Evolutionary conservation across 2,113 vertebrate species (phyloP).

Genomic region (Neodon shergylaensis): DNA sequence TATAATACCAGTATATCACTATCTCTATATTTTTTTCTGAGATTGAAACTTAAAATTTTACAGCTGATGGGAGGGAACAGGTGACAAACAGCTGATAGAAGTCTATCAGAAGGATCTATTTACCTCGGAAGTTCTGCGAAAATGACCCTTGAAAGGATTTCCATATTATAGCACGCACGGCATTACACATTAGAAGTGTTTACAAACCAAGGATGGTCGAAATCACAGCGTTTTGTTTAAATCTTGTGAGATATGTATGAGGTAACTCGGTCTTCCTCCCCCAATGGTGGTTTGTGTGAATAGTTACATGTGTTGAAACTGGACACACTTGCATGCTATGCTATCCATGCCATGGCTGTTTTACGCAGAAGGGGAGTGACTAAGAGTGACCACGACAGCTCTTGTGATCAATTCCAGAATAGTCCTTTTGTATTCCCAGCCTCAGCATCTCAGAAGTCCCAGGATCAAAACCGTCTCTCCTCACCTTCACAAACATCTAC

Average conservation of each 20-base stretch:
- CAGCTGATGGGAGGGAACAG: background rate
- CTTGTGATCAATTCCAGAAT: conserved; percentile 21
- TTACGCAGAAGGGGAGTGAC: conserved; percentile 36
- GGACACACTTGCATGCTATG: conserved; percentile 36
- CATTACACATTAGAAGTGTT: conserved; percentile 8
- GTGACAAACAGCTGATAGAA: background rate
- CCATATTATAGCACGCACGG: background rate
- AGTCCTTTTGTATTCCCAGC: background rate
- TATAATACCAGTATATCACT: background rate
- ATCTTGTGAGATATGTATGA: background rate
- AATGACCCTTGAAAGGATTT: background rate
- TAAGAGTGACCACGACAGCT: conserved; percentile 47
- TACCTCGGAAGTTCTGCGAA: background rate
- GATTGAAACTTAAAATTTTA: conserved; percentile 13
- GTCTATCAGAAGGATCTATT: background rate
- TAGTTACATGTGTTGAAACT: conserved; percentile 47
- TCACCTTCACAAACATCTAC: background rate
- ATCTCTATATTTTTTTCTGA: background rate
- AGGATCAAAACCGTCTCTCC: conserved; percentile 3
- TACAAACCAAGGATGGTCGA: conserved; percentile 51
- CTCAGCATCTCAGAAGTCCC: background rate
- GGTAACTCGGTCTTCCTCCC: conserved; percentile 37
- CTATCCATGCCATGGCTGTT: conserved; percentile 54
- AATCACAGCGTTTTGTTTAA: conserved; percentile 61
- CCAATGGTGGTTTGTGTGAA: conserved; percentile 45